Conservation (phyloP, 2,888 invertebrate genomes). For the Phyllotreta cruciferae region DNA sequence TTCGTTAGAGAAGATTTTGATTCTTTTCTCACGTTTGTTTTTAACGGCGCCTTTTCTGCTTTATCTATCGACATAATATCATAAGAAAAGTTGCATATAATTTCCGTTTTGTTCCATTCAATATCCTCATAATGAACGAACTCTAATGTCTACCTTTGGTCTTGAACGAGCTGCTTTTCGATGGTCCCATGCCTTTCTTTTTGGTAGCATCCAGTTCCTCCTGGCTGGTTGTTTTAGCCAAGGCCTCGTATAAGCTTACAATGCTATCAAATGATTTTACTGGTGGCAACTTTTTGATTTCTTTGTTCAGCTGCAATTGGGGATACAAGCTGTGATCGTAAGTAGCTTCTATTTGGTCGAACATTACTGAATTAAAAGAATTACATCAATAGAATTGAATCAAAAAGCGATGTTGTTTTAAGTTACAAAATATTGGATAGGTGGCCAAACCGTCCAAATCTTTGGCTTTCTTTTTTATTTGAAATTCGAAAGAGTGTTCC, state of each 20-base stretch:
- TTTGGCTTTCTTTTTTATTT: slow-evolving; percentile 38
- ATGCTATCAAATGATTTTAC: slow-evolving; percentile 44
- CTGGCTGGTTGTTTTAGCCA: slow-evolving; percentile 35
- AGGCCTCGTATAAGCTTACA: slow-evolving; percentile 49
- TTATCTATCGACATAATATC: slow-evolving; percentile 3
- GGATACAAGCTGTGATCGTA: slow-evolving; percentile 43
- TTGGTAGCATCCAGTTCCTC: neutral
- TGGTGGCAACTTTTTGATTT: slow-evolving; percentile 16
- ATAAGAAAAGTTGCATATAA: too few species aligned
- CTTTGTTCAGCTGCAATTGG: slow-evolving; percentile 40
- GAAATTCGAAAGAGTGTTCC: slow-evolving; percentile 39
- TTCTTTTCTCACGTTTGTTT: slow-evolving; percentile 21
- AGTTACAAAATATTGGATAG: slow-evolving; percentile 42
- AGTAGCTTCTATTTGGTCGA: slow-evolving; percentile 46
- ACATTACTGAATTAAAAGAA: slow-evolving; percentile 47
- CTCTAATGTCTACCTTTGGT: too few species aligned
- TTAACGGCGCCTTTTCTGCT: slow-evolving; percentile 25
- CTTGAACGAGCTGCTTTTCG: neutral
- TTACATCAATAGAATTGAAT: too few species aligned
- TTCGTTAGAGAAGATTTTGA: slow-evolving; percentile 7
- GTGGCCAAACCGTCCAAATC: slow-evolving; percentile 44
- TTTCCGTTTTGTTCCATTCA: too few species aligned
- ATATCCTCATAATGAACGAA: too few species aligned
- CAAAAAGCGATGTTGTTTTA: too few species aligned
- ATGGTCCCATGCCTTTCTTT: slow-evolving; percentile 33